Evolutionary conservation across 2,113 vertebrate genomes (phyloP), one percentile per base, ranked within the genome.

Genomic region (Esox niger): DNA sequence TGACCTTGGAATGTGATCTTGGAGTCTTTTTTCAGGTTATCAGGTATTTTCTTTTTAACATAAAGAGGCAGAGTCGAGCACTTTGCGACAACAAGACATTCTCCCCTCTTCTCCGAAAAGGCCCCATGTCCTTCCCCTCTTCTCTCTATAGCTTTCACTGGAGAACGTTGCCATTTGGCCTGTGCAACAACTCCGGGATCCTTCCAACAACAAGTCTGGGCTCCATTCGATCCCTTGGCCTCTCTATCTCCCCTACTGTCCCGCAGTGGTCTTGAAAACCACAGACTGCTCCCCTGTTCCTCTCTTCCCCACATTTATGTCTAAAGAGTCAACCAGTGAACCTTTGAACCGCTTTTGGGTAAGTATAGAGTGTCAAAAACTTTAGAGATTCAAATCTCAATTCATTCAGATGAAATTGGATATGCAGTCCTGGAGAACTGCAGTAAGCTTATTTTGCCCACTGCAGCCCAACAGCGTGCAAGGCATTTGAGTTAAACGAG

Each of bases 161-260:
- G 56, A 9, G 66, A 76, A 77, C 30, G 66, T 32, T 79, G 80
- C 80, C 79, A 74, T 84, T 86, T 86, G 83, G 81, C 76, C 79
- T 71, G 38, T 17, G 38, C 64, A 47, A n/a, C 25, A 66, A 60
- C 56, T 64, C 46, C 9, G 23, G 60, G 35, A 56, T 21, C 77
- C 55, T 47, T 82, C 83, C 82, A 84, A 80, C 4, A 83, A 70
- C 73, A 84, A 84, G 80, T 88, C 86, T 87, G 74, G 71, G 65
- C 55, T 64, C 69, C 60, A 43, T 67, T 38, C 33, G 58, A 31
- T 69, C 64, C 61, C 13, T 15, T 4, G 38, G 38, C 38, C 17
- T 15, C 60, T 60, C 69, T 56, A 33, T 55, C 23, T 2, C 35
- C 66, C 66, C 26, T 20, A 47, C 47, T 62, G 66, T 82, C 78